Evolutionary conservation across 2,113 vertebrate genomes (phyloP).

Genomic region (Ochotona curzoniae): DNA sequence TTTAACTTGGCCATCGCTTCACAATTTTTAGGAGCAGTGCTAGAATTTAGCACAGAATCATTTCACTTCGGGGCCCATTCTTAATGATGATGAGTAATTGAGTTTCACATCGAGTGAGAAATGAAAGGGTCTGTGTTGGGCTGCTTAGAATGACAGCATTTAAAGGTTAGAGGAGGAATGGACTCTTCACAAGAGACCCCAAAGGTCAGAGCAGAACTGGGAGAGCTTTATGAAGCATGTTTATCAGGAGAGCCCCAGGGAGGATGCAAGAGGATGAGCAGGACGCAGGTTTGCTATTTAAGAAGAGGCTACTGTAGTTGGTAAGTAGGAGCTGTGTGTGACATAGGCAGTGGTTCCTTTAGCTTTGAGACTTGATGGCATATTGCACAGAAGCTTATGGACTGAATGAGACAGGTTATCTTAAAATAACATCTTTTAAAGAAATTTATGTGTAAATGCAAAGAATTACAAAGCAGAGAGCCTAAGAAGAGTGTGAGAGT

Average conservation of each 20-base stretch:
- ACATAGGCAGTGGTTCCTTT: constrained; percentile 15
- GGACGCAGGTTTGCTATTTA: not conserved
- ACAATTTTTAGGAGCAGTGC: not conserved
- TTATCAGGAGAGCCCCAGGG: not conserved
- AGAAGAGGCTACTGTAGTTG: not conserved
- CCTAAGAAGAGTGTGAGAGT: not conserved
- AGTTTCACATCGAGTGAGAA: constrained; percentile 5
- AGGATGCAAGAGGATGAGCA: constrained; percentile 20
- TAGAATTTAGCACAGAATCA: constrained; percentile 35
- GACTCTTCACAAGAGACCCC: not conserved
- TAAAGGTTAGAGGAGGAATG: not conserved
- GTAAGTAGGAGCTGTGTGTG: constrained; percentile 49
- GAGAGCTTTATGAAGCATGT: not conserved
- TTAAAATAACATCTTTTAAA: constrained; percentile 49
- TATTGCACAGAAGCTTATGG: constrained; percentile 25
- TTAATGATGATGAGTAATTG: constrained; percentile 13
- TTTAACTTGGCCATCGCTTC: constrained; percentile 35
- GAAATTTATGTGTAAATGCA: constrained; percentile 16
- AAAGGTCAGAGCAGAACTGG: not conserved
- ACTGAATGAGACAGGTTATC: not conserved
- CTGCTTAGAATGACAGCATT: not conserved
- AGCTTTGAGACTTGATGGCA: constrained; percentile 30
- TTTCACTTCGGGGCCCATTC: constrained; percentile 27
- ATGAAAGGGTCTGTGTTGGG: not conserved
- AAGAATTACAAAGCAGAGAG: not conserved